These are phyloP conservation scores for Latrodectus geometricus DNA, from an alignment of 1,140 invertebrate genomes.

Conservation along the genomic window DNA sequence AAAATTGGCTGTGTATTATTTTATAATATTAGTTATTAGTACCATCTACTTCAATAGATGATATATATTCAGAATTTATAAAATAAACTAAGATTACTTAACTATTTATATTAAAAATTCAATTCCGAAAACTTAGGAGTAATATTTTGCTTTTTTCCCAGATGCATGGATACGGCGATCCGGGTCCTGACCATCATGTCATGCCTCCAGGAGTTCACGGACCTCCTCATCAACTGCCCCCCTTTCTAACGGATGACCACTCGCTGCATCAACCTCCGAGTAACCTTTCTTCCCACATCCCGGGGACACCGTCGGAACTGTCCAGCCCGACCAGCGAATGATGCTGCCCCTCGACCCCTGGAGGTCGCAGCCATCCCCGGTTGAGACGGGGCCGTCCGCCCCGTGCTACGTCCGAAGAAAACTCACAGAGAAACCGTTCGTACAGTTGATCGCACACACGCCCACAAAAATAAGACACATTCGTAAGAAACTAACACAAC, in stretches of 20 bases:
- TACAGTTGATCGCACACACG: neutral
- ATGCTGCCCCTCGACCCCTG: slow-evolving; percentile 39
- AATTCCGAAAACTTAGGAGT: neutral
- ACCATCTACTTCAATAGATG: no score
- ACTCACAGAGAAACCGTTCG: neutral
- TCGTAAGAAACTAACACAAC: neutral
- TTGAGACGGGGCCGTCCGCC: slow-evolving; percentile 33
- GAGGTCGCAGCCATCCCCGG: slow-evolving; percentile 1
- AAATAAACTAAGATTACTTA: no score
- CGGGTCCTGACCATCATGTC: slow-evolving; percentile 63
- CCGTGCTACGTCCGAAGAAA: neutral
- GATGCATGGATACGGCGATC: slow-evolving; percentile 66
- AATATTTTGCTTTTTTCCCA: slow-evolving; percentile 37
- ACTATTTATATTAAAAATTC: no score
- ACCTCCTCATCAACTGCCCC: slow-evolving; percentile 60
- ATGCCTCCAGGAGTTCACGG: slow-evolving; percentile 58
- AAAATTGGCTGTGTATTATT: no score
- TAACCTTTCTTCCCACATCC: slow-evolving; percentile 68
- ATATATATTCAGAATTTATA: no score
- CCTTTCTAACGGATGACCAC: slow-evolving; percentile 65
- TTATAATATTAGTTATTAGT: no score
- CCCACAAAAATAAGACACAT: neutral
- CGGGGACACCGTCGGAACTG: slow-evolving; percentile 69
- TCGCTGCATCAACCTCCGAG: slow-evolving; percentile 66
- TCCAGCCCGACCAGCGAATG: slow-evolving; percentile 70